Conservation (phyloP, 2,888 invertebrate genomes). For the Oithona nana region DNA sequence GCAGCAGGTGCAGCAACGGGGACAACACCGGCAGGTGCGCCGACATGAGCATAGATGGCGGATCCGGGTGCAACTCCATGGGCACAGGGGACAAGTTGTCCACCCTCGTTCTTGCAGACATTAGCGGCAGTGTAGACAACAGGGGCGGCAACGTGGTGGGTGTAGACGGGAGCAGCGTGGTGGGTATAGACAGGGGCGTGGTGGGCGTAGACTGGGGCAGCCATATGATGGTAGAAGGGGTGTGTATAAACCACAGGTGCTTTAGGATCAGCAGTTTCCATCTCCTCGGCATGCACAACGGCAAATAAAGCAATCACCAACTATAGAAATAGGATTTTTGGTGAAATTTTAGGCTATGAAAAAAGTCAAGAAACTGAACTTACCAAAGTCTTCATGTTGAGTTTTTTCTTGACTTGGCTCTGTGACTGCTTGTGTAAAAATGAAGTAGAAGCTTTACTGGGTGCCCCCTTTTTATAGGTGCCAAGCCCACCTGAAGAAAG, state of each 20-base stretch:
- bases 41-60: background rate
- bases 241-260: too few relatives aligned
- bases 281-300: background rate
- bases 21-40: background rate
- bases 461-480: too few relatives aligned
- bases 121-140: background rate
- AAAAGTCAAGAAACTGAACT: too few relatives aligned
- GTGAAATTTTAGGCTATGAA: too few relatives aligned
- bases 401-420: too few relatives aligned
- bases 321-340: too few relatives aligned
- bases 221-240: background rate
- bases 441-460: too few relatives aligned
- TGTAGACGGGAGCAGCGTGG: background rate
- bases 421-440: background rate
- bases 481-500: too few relatives aligned
- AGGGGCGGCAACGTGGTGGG: background rate
- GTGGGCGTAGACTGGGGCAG: background rate
- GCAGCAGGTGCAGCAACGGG: background rate
- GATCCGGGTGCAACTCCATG: background rate
- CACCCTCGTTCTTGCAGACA: background rate
- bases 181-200: background rate
- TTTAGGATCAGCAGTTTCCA: too few relatives aligned
- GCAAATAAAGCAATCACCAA: background rate
- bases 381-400: too few relatives aligned
- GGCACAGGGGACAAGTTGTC: slow-evolving; percentile 4